Percentiles rank a stretch among this genome's conserved stretches.
Conservation (phyloP, 2,113 vertebrate genomes). For the Typhlomys cinereus region DNA sequence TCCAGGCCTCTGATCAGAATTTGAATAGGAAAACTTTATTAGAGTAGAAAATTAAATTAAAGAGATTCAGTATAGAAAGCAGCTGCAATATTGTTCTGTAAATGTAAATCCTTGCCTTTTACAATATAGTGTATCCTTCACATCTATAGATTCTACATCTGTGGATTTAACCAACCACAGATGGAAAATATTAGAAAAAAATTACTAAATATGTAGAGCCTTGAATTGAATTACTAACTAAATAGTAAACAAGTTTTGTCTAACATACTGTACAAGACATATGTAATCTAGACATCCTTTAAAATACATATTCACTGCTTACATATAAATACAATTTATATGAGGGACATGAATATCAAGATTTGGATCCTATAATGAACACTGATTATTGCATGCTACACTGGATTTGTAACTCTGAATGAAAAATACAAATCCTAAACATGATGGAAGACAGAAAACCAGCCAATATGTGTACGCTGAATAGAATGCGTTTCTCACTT, state of each 20-base stretch:
- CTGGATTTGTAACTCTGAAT: not conserved
- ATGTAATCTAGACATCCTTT: not conserved
- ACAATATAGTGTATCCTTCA: not conserved
- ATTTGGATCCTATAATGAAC: not conserved
- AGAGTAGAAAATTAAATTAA: not conserved
- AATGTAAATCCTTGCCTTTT: conserved; percentile 32
- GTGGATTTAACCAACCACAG: not conserved
- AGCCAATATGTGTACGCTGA: not conserved
- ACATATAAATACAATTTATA: not conserved
- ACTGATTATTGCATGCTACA: not conserved
- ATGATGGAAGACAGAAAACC: not conserved
- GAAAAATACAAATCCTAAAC: not conserved
- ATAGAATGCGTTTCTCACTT: not conserved
- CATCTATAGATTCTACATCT: not conserved
- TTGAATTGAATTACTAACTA: not conserved
- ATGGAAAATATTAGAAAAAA: not conserved
- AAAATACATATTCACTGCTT: not conserved
- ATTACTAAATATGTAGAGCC: not conserved
- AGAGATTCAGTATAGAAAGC: not conserved
- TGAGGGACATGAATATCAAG: not conserved
- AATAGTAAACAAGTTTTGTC: not conserved
- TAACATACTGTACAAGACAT: not conserved
- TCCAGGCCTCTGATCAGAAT: not conserved
- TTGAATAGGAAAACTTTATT: conserved; percentile 34
- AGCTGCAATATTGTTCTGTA: not conserved